Base-by-base conservation (phyloP, 2,888 invertebrate species). In the Chelonus formosanus region DNA sequence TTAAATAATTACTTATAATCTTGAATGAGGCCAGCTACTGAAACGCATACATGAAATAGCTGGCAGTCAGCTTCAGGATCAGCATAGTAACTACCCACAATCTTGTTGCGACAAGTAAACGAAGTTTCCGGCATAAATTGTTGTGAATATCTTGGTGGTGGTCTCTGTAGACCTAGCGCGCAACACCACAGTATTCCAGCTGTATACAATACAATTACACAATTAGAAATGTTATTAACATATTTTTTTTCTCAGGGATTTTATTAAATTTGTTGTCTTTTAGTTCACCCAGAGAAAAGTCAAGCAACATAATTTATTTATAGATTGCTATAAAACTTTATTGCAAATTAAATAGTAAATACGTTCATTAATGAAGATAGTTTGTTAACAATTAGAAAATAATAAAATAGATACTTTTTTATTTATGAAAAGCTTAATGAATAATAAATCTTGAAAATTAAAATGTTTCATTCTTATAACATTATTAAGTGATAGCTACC, bases 31-130 rank as follows among this genome's bases (percentile, higher is more conserved):
- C 94, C 94, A 45, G 93, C 91, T 48, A 93, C 91, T 79, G 92
- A 91, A 71, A 94, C 94, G 83, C 95, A 95, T 68, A 95, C 92
- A 82, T 95, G 94, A 85, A 95, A 95, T 86, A 94, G 93, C 82
- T 94, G 94, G 85, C 95, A 95, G 80, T 92, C 91, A 40, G 94
- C 91, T 82, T 94, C 93, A 3, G 91, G 89, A 85, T 95, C 94
- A 45, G 94, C 94, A 83, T 95, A 95, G 85, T 95, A 95, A 50
- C 94, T 94, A 70, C 95, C 95, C 63, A 94, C 88, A 79, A 94
- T 93, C 83, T 94, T 93, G 74, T 91, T 91, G 78, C 91, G 89
- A 84, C 95, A 95, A 78, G 90, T 90, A 85, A 95, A 95, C 75
- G 90, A 85, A 73, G 91, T 87, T 82, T 84, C 84, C 60, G 86